Evolutionary conservation across 2,113 vertebrate species (phyloP), one percentile per base, ranked within the genome.

Genomic region (Centrocercus urophasianus): DNA sequence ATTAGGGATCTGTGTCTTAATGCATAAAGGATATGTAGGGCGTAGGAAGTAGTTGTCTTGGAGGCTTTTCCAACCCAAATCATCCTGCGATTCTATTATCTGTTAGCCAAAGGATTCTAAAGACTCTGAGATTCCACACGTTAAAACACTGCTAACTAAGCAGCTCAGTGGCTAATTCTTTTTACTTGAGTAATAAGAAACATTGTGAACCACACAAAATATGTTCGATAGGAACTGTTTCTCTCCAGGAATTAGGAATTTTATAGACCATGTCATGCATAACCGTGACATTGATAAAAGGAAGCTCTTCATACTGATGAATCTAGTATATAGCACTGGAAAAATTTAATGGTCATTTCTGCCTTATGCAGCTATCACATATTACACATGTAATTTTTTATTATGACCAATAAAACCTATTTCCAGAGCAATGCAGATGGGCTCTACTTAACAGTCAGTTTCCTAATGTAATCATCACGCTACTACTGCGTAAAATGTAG

Each of bases 381-480:
- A 3, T 69, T 67, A 48, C 61, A 76, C 36, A 60, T 38, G 70
- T 61, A 88, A 90, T 88, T 93, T 93, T 93, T 93, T 93, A 85
- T 93, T 91, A 87, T 64, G 45, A 78, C 71, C 69, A 90, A 82
- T 93, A 93, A 96, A 96, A 77, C 8, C 54, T 63, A 76, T 88
- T 94, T 90, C 76, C 59, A 91, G 19, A 34, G 61, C 9, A 0
- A 43, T 94, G 76, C 73, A 89, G 90, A 91, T 60, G 63, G 61
- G 54, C 25, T 89, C 24, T 82, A 52, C 89, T 92, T 95, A 96
- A 93, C 81, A 92, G 72, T 87, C 91, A 94, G 74, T 67, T 94
- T 91, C 65, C 60, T 67, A 71, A 89, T 84, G 34, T 52, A 73
- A 91, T 88, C 82, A 79, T 65, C 87, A 71, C 78, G 83, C 83